Percentiles rank a stretch among this genome's conserved stretches.
These are phyloP conservation scores for Zoanthus solanderi DNA, from an alignment of 92 coral and sea anemone species.

Conservation along the genomic window DNA sequence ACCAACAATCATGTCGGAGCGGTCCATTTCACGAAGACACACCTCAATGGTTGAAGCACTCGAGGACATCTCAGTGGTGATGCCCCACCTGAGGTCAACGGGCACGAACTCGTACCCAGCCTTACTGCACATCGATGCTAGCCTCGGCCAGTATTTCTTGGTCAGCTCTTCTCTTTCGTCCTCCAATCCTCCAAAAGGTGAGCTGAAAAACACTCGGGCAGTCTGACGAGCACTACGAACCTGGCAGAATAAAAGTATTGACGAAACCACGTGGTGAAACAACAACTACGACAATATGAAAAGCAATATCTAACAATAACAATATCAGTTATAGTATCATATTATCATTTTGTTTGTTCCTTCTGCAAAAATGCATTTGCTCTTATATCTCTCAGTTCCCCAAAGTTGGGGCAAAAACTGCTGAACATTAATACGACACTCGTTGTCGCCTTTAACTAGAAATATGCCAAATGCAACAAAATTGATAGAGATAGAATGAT, in stretches of 20 bases:
- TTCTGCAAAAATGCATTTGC: no score
- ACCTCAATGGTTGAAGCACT: slow-evolving; percentile 93
- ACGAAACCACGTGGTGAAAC: background rate
- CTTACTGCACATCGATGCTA: slow-evolving; percentile 84
- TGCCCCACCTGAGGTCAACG: slow-evolving; percentile 96
- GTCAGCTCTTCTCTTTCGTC: slow-evolving; percentile 95
- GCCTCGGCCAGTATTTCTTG: slow-evolving; percentile 94
- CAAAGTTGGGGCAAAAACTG: no score
- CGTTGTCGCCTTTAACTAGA: no score
- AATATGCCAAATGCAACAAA: no score
- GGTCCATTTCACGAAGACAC: slow-evolving; percentile 92
- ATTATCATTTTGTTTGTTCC: no score
- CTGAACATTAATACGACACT: no score
- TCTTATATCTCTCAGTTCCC: no score
- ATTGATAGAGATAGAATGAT: no score
- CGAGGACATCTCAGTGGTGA: slow-evolving; percentile 93
- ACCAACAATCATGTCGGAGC: slow-evolving; percentile 95
- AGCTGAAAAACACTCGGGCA: slow-evolving; percentile 94
- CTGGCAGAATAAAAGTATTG: background rate
- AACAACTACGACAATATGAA: background rate
- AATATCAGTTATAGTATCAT: no score
- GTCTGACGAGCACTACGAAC: slow-evolving; percentile 52
- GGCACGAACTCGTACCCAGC: slow-evolving; percentile 95
- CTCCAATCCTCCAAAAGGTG: slow-evolving; percentile 97
- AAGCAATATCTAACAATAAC: no score